These are phyloP conservation scores for Hermodice carunculata DNA, from an alignment of 2,888 invertebrate species.

Conservation along the genomic window DNA sequence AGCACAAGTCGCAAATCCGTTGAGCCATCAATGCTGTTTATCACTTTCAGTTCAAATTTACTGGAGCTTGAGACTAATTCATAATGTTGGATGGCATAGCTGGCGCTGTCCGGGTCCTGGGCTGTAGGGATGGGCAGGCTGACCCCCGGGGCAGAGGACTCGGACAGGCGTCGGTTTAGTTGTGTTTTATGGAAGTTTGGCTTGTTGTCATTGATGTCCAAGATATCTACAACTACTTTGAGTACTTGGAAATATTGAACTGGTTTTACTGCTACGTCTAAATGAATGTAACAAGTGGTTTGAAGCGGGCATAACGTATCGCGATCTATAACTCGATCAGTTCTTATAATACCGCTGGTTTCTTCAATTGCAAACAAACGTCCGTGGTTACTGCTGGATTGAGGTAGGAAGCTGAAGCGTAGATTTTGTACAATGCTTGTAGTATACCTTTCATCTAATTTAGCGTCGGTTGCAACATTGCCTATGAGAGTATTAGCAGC, in stretches of 20 bases:
- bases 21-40: slow-evolving; percentile 30
- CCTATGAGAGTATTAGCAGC: slow-evolving; percentile 12
- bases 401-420: slow-evolving; percentile 19
- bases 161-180: too few relatives aligned
- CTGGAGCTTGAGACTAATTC: slow-evolving; percentile 24
- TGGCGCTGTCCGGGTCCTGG: slow-evolving; percentile 35
- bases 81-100: slow-evolving; percentile 30
- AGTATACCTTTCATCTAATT: slow-evolving; percentile 3
- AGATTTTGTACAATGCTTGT: not conserved
- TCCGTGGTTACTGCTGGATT: too few relatives aligned
- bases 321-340: slow-evolving; percentile 35
- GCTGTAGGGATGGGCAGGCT: slow-evolving; percentile 38
- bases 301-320: slow-evolving; percentile 38
- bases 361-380: slow-evolving; percentile 34
- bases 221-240: slow-evolving; percentile 35
- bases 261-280: slow-evolving; percentile 37
- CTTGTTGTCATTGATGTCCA: slow-evolving; percentile 41
- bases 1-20: slow-evolving; percentile 38
- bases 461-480: slow-evolving; percentile 19
- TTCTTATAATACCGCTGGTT: slow-evolving; percentile 31
- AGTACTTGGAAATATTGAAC: slow-evolving; percentile 33
- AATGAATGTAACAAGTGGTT: slow-evolving; percentile 28
- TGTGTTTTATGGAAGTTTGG: too few relatives aligned
- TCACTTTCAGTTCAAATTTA: slow-evolving; percentile 28
- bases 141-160: slow-evolving; percentile 31